Conservation (phyloP, 1,140 invertebrate species). For the Contarinia nasturtii region DNA sequence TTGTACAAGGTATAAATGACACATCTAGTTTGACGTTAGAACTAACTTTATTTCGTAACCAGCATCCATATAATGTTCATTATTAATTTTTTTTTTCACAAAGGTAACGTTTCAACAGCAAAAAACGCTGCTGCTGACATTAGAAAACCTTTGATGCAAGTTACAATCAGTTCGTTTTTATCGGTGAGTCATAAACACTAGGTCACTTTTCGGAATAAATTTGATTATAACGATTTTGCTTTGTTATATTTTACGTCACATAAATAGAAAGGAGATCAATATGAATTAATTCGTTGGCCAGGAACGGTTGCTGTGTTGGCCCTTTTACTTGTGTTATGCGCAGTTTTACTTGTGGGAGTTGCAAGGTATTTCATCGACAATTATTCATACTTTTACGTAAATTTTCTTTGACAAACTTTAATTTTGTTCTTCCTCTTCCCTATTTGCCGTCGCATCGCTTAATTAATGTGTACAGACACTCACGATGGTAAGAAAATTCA, state of each 20-base stretch:
- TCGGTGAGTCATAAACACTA: conserved; percentile 22
- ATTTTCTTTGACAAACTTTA: too few species aligned
- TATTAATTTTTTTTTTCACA: too few species aligned
- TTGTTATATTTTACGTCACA: neutral
- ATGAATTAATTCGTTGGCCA: conserved; percentile 52
- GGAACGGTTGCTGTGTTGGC: conserved; percentile 58
- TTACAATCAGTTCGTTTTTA: conserved; percentile 41
- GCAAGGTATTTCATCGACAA: too few species aligned
- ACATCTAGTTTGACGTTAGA: too few species aligned
- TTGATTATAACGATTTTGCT: neutral
- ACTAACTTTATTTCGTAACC: too few species aligned
- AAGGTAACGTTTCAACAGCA: conserved; percentile 48
- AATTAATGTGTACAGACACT: too few species aligned
- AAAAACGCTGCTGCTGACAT: conserved; percentile 53
- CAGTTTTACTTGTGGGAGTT: conserved; percentile 63
- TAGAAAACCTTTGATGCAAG: conserved; percentile 41
- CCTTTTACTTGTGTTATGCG: conserved; percentile 55
- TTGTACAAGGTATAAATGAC: too few species aligned
- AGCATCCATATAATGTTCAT: too few species aligned
- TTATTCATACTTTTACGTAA: too few species aligned
- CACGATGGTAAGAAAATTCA: conserved; percentile 45
- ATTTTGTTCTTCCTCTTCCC: too few species aligned
- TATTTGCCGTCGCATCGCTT: too few species aligned
- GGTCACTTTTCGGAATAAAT: neutral
- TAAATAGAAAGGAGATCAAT: conserved; percentile 26